Evolutionary conservation across 2,113 vertebrate species (phyloP).

Genomic region (Psammodynastes pulverulentus): DNA sequence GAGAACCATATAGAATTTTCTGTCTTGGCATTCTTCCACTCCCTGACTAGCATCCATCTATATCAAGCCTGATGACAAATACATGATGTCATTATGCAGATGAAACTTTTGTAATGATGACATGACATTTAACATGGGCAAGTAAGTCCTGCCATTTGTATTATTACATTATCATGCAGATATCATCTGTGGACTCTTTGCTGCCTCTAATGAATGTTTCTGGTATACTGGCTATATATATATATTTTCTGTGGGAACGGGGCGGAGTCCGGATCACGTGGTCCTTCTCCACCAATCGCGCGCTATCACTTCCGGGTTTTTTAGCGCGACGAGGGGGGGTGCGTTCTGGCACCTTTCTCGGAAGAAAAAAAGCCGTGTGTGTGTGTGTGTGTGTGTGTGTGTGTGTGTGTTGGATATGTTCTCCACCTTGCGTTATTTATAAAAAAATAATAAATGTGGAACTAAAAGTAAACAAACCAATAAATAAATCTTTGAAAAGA

Average conservation of each 20-base stretch:
- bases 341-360: too few relatives aligned
- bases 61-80: not conserved
- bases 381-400: too few relatives aligned
- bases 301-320: too few relatives aligned
- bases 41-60: not conserved
- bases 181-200: not conserved
- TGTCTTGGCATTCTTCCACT: not conserved
- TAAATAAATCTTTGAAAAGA: not conserved
- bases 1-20: not conserved
- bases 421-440: too few relatives aligned
- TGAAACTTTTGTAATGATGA: not conserved
- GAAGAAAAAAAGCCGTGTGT: too few relatives aligned
- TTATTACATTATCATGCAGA: not conserved
- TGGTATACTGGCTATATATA: not conserved
- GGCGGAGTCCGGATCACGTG: too few relatives aligned
- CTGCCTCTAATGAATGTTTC: not conserved
- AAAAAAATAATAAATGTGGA: too few relatives aligned
- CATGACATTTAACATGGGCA: not conserved
- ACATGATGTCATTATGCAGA: not conserved
- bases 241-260: too few relatives aligned
- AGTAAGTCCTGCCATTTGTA: not conserved
- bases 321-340: too few relatives aligned
- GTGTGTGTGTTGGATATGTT: too few relatives aligned
- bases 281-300: too few relatives aligned
- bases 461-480: too few relatives aligned